Evolutionary conservation across 2,888 invertebrate genomes (phyloP).

Genomic region (Chloromyia formosa): DNA sequence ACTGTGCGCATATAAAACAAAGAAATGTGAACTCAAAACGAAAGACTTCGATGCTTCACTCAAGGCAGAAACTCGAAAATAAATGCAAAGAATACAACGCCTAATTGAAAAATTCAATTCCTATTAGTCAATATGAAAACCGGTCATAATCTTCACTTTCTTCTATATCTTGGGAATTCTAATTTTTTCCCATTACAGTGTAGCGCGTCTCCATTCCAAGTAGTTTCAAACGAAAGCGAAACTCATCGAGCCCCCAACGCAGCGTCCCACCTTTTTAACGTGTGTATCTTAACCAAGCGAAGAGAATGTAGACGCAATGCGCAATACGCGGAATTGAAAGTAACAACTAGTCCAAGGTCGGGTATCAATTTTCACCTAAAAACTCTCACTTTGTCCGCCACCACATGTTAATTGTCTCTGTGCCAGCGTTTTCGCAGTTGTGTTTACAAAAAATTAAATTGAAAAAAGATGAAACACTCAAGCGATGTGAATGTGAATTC

Average conservation of each 20-base stretch:
- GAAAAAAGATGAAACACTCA: not conserved
- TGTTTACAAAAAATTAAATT: conserved; percentile 10
- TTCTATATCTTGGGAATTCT: too few relatives aligned
- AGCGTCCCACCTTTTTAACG: not conserved
- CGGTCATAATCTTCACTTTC: not conserved
- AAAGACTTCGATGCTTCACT: conserved; percentile 24
- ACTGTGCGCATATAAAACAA: too few relatives aligned
- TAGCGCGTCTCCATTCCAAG: not conserved
- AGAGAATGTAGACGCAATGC: conserved; percentile 26
- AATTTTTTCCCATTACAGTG: too few relatives aligned
- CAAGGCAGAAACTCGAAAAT: conserved; percentile 1
- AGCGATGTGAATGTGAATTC: not conserved
- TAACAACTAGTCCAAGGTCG: conserved; percentile 44
- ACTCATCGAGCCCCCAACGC: not conserved
- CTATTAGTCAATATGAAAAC: not conserved
- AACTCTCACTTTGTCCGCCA: conserved; percentile 33
- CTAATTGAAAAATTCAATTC: conserved; percentile 2
- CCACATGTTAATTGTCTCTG: conserved; percentile 7
- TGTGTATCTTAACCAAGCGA: not conserved
- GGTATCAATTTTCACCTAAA: conserved; percentile 39
- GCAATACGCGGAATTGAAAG: conserved; percentile 45
- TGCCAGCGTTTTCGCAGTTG: not conserved
- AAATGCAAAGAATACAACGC: not conserved
- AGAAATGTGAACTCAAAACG: not conserved
- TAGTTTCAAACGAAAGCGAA: conserved; percentile 16